A percentile compares a stretch with the other conserved stretches of the same genome.
Evolutionary conservation across 2,113 vertebrate species (phyloP).

Genomic region (Ivindomyrus marchei): DNA sequence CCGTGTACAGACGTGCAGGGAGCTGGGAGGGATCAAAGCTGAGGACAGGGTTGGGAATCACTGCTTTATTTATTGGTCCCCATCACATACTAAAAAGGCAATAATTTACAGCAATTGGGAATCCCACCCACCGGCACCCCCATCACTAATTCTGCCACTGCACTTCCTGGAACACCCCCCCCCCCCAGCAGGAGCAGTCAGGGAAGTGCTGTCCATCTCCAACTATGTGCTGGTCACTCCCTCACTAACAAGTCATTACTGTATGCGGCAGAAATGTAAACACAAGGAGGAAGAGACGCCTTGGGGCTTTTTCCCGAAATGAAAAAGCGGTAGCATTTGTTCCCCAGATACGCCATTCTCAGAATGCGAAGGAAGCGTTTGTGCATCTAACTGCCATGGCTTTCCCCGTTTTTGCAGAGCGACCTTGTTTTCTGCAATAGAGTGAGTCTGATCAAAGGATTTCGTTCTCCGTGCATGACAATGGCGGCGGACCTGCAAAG

Average conservation of each 20-base stretch:
- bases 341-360: neutral
- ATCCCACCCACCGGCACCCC: neutral
- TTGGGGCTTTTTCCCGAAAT: neutral
- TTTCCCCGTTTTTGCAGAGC: neutral
- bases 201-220: neutral
- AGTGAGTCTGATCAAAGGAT: neutral
- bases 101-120: neutral
- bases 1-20: no score
- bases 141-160: neutral
- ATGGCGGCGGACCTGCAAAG: neutral
- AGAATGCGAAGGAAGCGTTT: neutral
- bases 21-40: neutral
- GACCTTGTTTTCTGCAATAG: neutral
- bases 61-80: neutral
- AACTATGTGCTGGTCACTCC: neutral
- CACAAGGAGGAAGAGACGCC: neutral
- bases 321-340: neutral
- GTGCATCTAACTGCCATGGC: neutral
- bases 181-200: neutral
- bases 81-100: neutral
- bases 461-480: neutral
- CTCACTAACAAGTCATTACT: neutral
- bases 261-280: neutral
- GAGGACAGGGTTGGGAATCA: neutral
- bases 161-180: neutral